Evolutionary conservation across 2,113 vertebrate genomes (phyloP).

Genomic region (Apus apus): DNA sequence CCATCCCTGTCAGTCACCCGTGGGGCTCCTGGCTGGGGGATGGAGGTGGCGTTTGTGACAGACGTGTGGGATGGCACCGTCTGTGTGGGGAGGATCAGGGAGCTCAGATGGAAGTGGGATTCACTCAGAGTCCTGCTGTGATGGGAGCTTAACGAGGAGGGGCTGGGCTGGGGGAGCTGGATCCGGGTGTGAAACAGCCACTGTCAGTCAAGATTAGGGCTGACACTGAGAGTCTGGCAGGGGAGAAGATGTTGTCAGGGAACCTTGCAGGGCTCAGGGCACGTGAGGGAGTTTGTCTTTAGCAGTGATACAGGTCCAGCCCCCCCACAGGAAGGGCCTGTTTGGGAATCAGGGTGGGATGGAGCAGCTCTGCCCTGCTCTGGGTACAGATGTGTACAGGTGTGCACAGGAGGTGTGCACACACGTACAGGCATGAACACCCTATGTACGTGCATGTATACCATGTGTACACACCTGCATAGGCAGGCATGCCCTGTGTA

Average conservation of each 20-base stretch:
- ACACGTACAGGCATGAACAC: no score
- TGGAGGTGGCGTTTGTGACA: background rate
- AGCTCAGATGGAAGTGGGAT: background rate
- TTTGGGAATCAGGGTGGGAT: background rate
- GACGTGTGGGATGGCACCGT: accelerated
- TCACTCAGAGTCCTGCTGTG: background rate
- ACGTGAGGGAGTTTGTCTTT: background rate
- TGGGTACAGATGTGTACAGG: no score
- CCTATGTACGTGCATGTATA: accelerated
- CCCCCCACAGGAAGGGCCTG: background rate
- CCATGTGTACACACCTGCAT: no score
- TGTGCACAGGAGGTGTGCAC: accelerated
- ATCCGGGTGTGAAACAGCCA: background rate
- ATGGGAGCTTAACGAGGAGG: background rate
- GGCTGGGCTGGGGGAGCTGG: background rate
- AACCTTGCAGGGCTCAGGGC: background rate
- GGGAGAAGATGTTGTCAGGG: background rate
- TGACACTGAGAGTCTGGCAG: background rate
- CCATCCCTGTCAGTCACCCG: no score
- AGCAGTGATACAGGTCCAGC: background rate
- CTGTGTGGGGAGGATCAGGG: background rate
- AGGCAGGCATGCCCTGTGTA: no score
- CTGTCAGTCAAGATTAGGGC: background rate
- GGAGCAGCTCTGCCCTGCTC: background rate
- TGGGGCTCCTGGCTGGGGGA: background rate